Evolutionary conservation across 2,113 vertebrate species (phyloP).

Genomic region (Erpornis zantholeuca): DNA sequence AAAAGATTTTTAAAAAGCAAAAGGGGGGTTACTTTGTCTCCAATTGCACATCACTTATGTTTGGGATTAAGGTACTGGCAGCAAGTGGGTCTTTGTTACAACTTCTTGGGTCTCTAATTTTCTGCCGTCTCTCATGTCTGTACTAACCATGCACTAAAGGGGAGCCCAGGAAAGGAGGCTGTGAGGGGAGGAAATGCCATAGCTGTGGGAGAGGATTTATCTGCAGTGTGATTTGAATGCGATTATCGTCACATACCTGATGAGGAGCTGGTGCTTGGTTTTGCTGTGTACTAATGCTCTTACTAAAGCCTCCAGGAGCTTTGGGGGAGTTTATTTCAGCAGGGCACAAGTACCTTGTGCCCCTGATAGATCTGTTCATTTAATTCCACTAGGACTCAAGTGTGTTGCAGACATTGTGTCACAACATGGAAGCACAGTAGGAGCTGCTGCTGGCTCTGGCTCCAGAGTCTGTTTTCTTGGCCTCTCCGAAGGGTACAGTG

Average conservation of each 20-base stretch:
- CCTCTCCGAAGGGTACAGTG: neutral
- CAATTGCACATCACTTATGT: conserved; percentile 63
- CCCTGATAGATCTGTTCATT: neutral
- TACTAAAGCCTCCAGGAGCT: neutral
- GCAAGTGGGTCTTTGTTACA: conserved; percentile 54
- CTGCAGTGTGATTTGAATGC: neutral
- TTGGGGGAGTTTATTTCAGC: neutral
- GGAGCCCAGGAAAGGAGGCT: conserved; percentile 13
- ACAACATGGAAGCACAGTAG: neutral
- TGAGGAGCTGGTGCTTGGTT: neutral
- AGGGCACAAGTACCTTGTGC: neutral
- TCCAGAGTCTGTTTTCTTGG: neutral
- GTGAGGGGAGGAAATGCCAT: neutral
- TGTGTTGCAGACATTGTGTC: neutral
- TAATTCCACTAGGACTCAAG: neutral
- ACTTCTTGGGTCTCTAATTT: conserved; percentile 25
- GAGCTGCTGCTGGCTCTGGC: neutral
- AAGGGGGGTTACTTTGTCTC: conserved; percentile 68
- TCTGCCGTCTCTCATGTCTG: conserved; percentile 26
- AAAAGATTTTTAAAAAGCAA: conserved; percentile 69
- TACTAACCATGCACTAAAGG: conserved; percentile 33
- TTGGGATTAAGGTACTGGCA: conserved; percentile 63
- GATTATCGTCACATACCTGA: neutral
- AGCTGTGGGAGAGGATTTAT: neutral
- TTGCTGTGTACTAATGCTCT: neutral